phyloP scores from a whole-genome alignment of 2,797 vertebrate species.

The Halcyon badia region DNA sequence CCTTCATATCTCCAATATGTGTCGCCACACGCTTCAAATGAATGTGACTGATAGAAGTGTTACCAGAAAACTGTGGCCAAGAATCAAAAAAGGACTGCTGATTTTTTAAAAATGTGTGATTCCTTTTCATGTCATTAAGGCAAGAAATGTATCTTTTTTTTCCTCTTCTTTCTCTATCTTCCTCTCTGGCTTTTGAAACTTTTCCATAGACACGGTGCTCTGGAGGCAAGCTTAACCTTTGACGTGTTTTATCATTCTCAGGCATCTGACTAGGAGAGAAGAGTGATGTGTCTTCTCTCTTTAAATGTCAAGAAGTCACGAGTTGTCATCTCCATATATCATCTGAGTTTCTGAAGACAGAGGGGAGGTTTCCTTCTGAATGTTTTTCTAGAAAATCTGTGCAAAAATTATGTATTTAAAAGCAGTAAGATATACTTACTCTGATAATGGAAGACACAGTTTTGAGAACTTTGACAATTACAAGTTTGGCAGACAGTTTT shows the following conservation, averaged over 20 bases:
- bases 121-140: conserved; percentile 40
- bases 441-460: background rate
- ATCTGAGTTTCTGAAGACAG: background rate
- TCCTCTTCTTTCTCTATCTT: background rate
- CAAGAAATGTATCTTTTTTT: background rate
- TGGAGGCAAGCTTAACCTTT: conserved; percentile 39
- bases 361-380: background rate
- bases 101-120: conserved; percentile 39
- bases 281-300: background rate
- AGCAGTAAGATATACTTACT: background rate
- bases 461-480: background rate
- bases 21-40: conserved; percentile 19
- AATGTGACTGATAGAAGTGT: conserved; percentile 64
- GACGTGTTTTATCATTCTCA: background rate
- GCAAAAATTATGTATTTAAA: background rate
- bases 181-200: conserved; percentile 10
- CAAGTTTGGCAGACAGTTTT: background rate
- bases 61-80: background rate
- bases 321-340: background rate
- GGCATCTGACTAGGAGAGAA: background rate
- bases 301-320: conserved; percentile 48
- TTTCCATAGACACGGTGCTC: background rate
- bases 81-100: background rate
- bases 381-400: background rate
- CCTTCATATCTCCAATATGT: background rate